Conservation (phyloP, 2,797 vertebrate genomes). For the Pangasius larnaudii region DNA sequence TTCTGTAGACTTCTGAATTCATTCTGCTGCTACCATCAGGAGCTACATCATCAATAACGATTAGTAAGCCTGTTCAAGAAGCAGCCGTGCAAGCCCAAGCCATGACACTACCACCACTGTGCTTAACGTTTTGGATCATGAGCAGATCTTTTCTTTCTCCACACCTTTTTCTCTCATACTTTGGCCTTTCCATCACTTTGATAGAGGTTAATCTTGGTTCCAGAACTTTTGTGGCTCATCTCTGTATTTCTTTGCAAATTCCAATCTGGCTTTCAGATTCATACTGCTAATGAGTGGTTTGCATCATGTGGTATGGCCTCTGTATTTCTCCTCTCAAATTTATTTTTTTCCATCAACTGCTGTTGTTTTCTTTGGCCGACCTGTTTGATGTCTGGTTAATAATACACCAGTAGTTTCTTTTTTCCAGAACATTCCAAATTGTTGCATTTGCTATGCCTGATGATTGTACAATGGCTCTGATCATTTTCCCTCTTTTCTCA, state of each 20-base stretch:
- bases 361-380: neutral
- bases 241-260: neutral
- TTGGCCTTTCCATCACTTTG: neutral
- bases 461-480: neutral
- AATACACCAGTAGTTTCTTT: neutral
- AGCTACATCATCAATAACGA: neutral
- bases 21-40: neutral
- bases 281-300: neutral
- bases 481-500: neutral
- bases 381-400: neutral
- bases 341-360: neutral
- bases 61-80: neutral
- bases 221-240: neutral
- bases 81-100: neutral
- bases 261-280: neutral
- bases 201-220: neutral
- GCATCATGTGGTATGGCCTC: neutral
- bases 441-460: neutral
- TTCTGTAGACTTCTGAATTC: neutral
- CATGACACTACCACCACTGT: neutral
- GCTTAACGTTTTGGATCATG: neutral
- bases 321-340: neutral
- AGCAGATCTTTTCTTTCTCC: neutral
- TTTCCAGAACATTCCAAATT: neutral
- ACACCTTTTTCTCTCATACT: neutral